Base-by-base conservation (phyloP, 2,888 invertebrate genomes). In the Matsumyia berberina region DNA sequence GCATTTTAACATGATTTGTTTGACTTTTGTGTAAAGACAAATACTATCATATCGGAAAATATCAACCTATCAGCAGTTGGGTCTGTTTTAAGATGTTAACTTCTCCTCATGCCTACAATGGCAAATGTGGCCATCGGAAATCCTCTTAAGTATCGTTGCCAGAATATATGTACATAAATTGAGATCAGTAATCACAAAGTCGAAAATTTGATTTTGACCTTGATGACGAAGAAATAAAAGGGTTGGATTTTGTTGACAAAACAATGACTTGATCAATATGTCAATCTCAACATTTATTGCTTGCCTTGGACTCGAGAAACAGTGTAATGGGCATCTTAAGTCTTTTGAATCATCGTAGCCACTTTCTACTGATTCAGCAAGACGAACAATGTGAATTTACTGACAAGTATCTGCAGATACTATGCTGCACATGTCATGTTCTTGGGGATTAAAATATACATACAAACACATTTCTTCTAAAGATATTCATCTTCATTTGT, bases 311-410 rank as follows among this genome's bases (percentile, higher is more conserved):
- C 17, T 12, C 19, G n/a, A 64, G 19, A 15, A 15, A 29, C 19
- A 3, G 1, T 9, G 15, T 69, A 17, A 57, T 53, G 29, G 51
- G 7, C 17, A 53, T 33, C 67, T 67, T 4, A 17, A 11, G 11
- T 62, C 31, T 31, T 60, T 44, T 33, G 9, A 57, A 5, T n/a
- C 31, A 11, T 35, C 19, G 44, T 57, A 19, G 6, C n/a, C 35
- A 60, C 39, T 67, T 57, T 70, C 2, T 49, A 9, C 2, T 9
- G 60, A 46, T 80, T 58, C 35, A 55, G 19, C 37, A 29, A 72
- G 55, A 46, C 60, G 39, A 44, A 66, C 37, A 62, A 78, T 62
- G 78, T 67, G 78, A 78, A 78, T 55, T 78, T 44, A 44, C 78
- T 55, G 35, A 58, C 39, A 51, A 77, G 77, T 58, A 64, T 76